A percentile compares a stretch with the other conserved stretches of the same genome.
Conservation (phyloP, 2,797 vertebrate species). For the Gymnothorax reevesii region DNA sequence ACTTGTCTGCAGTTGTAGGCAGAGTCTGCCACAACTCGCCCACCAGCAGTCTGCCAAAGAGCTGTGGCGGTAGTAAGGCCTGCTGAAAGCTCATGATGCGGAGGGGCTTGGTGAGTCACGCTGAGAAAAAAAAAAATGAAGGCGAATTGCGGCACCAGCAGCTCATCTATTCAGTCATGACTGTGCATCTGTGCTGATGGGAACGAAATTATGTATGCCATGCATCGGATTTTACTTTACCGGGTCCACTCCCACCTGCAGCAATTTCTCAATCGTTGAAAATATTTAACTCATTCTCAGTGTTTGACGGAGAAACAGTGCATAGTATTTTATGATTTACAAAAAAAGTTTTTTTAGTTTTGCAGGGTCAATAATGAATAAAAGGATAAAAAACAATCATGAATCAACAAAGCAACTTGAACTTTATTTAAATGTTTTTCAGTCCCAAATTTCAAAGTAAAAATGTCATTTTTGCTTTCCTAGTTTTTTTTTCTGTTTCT, state of each 20-base stretch:
- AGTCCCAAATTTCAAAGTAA: neutral
- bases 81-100: neutral
- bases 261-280: neutral
- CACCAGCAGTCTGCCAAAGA: neutral
- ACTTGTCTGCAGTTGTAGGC: neutral
- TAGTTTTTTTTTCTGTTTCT: neutral
- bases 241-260: neutral
- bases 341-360: neutral
- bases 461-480: neutral
- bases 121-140: too few relatives aligned
- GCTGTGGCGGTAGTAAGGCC: neutral
- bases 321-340: neutral
- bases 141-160: neutral
- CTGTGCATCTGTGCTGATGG: neutral
- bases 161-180: neutral
- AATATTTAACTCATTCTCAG: neutral
- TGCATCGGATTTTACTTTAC: neutral
- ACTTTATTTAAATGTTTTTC: neutral
- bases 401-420: neutral
- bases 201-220: neutral
- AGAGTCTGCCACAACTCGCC: neutral
- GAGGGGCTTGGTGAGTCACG: neutral
- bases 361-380: too few relatives aligned
- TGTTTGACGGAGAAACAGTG: neutral
- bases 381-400: too few relatives aligned